Evolutionary conservation across 2,888 invertebrate species (phyloP), one percentile per base, ranked within the genome.

Genomic region (Heteromurus nitidus): DNA sequence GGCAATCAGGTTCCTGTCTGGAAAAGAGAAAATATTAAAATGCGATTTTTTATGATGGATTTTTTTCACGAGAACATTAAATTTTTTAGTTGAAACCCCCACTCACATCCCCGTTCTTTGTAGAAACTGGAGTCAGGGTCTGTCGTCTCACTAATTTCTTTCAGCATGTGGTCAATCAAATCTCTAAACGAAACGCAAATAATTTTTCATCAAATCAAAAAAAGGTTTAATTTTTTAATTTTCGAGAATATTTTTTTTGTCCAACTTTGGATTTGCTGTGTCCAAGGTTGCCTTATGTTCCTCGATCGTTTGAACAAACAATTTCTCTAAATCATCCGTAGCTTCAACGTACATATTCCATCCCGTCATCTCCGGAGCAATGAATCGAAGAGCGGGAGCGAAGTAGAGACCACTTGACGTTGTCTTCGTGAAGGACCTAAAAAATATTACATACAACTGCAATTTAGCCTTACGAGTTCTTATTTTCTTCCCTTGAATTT

Each of bases 111-210:
- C 18, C 44, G 36, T n/a, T n/a, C n/a, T n/a, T n/a, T n/a, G n/a
- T n/a, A n/a, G n/a, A n/a, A n/a, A n/a, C n/a, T n/a, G n/a, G n/a
- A n/a, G n/a, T n/a, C n/a, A n/a, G n/a, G n/a, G n/a, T n/a, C n/a
- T n/a, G n/a, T n/a, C n/a, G n/a, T n/a, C n/a, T n/a, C n/a, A n/a
- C n/a, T n/a, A n/a, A n/a, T n/a, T n/a, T n/a, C n/a, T n/a, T n/a
- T n/a, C n/a, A n/a, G n/a, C n/a, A n/a, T n/a, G n/a, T n/a, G n/a
- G 67, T 86, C 85, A 31, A 86, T 85, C 44, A 74, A 85, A 58
- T 86, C 86, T 44, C 84, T 62, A 1, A 64, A 11, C 31, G 9
- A 24, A 22, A 20, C n/a, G n/a, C n/a, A n/a, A n/a, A n/a, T n/a
- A n/a, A n/a, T n/a, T n/a, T n/a, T n/a, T n/a, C n/a, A n/a, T n/a